Evolutionary conservation across 2,888 invertebrate genomes (phyloP), one percentile per base, ranked within the genome.

Genomic region (Dynastes hyllus): DNA sequence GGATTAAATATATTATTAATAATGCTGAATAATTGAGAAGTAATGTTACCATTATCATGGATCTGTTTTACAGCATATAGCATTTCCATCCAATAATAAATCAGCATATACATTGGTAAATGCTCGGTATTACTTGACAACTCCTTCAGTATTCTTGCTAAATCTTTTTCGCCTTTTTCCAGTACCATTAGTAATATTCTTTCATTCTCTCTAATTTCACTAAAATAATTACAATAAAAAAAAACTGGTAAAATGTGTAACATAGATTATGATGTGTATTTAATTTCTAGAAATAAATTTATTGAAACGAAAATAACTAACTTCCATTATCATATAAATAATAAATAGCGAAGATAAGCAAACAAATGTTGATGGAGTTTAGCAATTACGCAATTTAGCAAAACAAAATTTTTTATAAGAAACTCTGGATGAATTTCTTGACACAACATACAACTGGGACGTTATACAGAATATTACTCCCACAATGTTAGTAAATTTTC

Each of bases 1-100:
- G 22, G 11, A 69, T 5, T 37, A 37, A 37, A 79, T 29, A 32
- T 9, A 32, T 67, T 76, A 76, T 29, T 9, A 76, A 40, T 11
- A 63, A n/a, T 40, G 32, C 9, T 69, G 2, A 2, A 22, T 9
- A 29, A 5, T 16, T 37, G 13, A 67, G 3, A 40, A 45, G 11
- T 45, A 45, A 45, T 0, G 37, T 83, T 88, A 95, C 97, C 97
- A 89, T 95, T 92, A 83, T 94, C 92, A 86, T 99, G 98, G 86
- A 99, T 97, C 85, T 96, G 95, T 85, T 94, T 91, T 3, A 99
- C 98, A 45, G 97, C 96, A 79, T 93, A 92, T 77, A 99, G 90
- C 97, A 99, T 98, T 89, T 97, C 96, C 87, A 94, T 93, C 96
- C 98, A 98, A 90, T 97, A 98, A 88, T 94, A 95, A 82, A 95